Evolutionary conservation across 2,888 invertebrate species (phyloP), one percentile per base, ranked within the genome.

Genomic region (Spodoptera exigua): DNA sequence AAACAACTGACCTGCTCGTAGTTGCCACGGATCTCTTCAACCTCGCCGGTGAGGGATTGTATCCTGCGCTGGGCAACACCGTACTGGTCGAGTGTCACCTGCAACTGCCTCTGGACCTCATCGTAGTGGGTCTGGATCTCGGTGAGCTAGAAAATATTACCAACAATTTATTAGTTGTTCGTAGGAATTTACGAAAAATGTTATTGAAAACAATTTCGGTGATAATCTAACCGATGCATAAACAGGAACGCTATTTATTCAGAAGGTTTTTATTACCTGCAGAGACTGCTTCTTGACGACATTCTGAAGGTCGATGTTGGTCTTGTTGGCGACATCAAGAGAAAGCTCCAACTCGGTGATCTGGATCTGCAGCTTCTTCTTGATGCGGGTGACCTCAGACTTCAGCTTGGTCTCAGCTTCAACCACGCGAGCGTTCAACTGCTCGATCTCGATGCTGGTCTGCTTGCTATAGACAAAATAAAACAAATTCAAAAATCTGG

Each of bases 351-450:
- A 95, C 93, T 99, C 99, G 83, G 99, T 99, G 94, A 99, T 99
- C 88, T 98, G 98, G 89, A 99, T 97, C 95, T 99, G 99, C 90
- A 99, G 95, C 97, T 99, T 99, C 98, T 99, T 99, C 97, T 99
- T 99, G 95, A 99, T 98, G 94, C 99, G 98, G 76, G 96, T 96
- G 59, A 99, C 98, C 94, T 99, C 99, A 84, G 98, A 97, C 96
- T 99, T 99, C 92, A 99, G 95, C 92, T 96, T 98, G 79, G 98
- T 98, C 95, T 99, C 99, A 73, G 99, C 98, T 90, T 99, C 99
- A 69, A 98, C 97, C 80, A 99, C 97, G 83, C 99, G 98, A 83
- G 98, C 98, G 90, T 95, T 98, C 94, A 99, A 95, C 93, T 98
- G 98, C 95, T 99, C 99, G 90, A 99, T 98, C 95, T 99, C 99